Evolutionary conservation across 2,888 invertebrate genomes (phyloP).

Genomic region (Drosophila neotestacea): DNA sequence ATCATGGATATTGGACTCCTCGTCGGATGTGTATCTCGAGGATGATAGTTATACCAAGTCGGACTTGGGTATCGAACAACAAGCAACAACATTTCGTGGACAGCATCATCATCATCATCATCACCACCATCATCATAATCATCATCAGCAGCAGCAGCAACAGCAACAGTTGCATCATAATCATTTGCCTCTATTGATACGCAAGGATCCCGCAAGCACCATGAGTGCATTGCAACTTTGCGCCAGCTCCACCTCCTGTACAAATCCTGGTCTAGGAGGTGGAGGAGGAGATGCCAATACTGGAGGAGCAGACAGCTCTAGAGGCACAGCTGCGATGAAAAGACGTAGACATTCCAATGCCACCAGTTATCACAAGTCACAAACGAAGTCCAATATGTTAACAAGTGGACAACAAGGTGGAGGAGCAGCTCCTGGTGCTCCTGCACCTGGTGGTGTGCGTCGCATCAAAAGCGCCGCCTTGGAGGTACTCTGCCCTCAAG

Average conservation of each 20-base stretch:
- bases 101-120: slow-evolving; percentile 59
- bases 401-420: not conserved
- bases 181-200: slow-evolving; percentile 84
- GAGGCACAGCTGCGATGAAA: slow-evolving; percentile 67
- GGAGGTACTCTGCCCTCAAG: slow-evolving; percentile 90
- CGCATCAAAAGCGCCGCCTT: slow-evolving; percentile 90
- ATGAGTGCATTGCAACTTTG: slow-evolving; percentile 88
- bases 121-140: slow-evolving; percentile 53
- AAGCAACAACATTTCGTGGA: slow-evolving; percentile 49
- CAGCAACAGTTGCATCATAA: slow-evolving; percentile 55
- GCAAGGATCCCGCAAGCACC: slow-evolving; percentile 88
- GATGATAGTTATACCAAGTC: slow-evolving; percentile 85
- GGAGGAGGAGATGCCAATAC: not conserved
- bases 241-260: slow-evolving; percentile 29
- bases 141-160: slow-evolving; percentile 36
- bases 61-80: slow-evolving; percentile 84
- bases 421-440: no score
- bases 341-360: slow-evolving; percentile 85
- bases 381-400: slow-evolving; percentile 55
- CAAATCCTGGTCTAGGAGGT: not conserved
- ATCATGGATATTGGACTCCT: slow-evolving; percentile 83
- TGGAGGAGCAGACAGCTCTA: not conserved
- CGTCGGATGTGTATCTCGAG: slow-evolving; percentile 84
- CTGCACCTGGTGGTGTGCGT: slow-evolving; percentile 85
- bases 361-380: slow-evolving; percentile 76